Evolutionary conservation across 2,797 vertebrate species (phyloP).

Genomic region (Lophura swinhoii): DNA sequence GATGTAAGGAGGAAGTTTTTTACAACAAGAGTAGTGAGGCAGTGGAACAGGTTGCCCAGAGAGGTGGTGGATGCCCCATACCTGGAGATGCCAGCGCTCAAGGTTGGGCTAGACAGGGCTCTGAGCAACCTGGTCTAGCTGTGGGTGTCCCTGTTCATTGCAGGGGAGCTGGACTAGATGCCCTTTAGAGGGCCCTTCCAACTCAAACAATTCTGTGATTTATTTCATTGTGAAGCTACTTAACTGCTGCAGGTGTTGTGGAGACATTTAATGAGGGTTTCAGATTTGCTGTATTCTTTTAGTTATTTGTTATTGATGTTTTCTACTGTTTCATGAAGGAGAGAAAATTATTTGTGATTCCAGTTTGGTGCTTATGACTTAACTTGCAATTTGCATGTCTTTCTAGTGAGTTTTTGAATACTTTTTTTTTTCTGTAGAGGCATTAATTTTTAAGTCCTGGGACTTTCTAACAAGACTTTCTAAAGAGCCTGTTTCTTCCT

Average conservation of each 20-base stretch:
- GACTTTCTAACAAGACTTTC: slow-evolving; percentile 1
- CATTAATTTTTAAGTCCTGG: neutral
- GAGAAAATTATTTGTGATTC: neutral
- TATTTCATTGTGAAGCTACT: neutral
- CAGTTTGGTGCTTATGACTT: neutral
- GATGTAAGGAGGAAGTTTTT: too few relatives aligned
- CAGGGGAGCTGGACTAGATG: too few relatives aligned
- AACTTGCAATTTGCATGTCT: slow-evolving; percentile 26
- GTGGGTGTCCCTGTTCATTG: too few relatives aligned
- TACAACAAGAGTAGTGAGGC: too few relatives aligned
- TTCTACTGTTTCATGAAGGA: neutral
- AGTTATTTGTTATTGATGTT: neutral
- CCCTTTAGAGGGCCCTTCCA: too few relatives aligned
- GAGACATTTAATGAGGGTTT: neutral
- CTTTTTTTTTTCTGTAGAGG: neutral
- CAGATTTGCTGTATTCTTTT: neutral
- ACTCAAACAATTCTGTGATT: neutral
- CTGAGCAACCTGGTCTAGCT: too few relatives aligned
- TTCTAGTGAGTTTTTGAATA: slow-evolving; percentile 30
- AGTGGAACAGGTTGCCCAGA: too few relatives aligned
- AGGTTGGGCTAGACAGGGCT: too few relatives aligned
- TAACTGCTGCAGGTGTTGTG: neutral
- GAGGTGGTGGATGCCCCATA: too few relatives aligned
- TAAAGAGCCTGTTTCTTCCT: neutral
- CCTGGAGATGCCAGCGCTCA: too few relatives aligned